Percentiles rank a stretch among this genome's conserved stretches.
Conservation (phyloP, 1,140 invertebrate genomes). For the Matsumurasca onukii region DNA sequence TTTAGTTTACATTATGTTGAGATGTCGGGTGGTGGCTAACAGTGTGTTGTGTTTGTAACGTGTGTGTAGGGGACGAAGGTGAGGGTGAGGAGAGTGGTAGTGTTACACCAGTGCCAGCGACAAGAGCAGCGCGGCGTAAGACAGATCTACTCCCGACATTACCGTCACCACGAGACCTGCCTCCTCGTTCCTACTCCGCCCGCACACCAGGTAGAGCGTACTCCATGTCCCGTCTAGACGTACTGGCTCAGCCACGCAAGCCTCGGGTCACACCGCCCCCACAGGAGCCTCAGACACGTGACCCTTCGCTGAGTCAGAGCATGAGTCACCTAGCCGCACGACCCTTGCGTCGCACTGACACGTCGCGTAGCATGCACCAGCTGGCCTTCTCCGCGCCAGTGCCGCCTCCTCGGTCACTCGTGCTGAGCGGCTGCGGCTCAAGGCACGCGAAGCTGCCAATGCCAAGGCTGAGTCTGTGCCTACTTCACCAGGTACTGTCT, state of each 20-base stretch:
- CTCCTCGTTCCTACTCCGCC: conserved; percentile 42
- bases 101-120: conserved; percentile 15
- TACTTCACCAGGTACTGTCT: conserved; percentile 50
- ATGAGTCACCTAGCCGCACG: conserved; percentile 46
- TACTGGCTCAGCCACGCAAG: conserved; percentile 71
- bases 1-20: too few species aligned
- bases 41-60: conserved; percentile 20
- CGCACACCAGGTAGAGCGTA: conserved; percentile 63
- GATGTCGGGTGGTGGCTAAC: too few species aligned
- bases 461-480: conserved; percentile 36
- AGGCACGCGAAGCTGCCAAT: conserved; percentile 51
- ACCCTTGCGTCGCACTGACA: conserved; percentile 50
- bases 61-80: conserved; percentile 26
- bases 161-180: conserved; percentile 66
- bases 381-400: conserved; percentile 47
- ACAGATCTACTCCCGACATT: conserved; percentile 89
- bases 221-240: conserved; percentile 89
- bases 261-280: conserved; percentile 50
- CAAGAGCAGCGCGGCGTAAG: conserved; percentile 63
- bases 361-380: conserved; percentile 56
- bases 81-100: conserved; percentile 8
- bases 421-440: conserved; percentile 55
- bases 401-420: conserved; percentile 53
- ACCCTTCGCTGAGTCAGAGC: conserved; percentile 46
- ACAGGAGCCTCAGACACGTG: conserved; percentile 35